phyloP scores from a whole-genome alignment of 2,113 vertebrate genomes.

The Clupea harengus region DNA sequence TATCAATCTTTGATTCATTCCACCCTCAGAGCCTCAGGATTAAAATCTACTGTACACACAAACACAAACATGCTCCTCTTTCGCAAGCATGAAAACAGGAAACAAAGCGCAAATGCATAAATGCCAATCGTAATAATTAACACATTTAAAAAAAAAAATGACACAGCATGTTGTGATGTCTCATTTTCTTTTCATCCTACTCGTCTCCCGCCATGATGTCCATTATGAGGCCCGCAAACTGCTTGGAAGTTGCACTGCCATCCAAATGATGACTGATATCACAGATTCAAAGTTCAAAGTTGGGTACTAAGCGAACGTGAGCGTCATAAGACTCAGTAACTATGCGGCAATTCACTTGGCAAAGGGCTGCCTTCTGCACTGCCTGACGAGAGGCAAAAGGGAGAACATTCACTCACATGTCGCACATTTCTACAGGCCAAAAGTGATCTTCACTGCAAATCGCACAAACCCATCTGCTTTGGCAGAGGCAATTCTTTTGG shows the following conservation, averaged over 20 bases:
- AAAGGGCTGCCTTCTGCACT: background rate
- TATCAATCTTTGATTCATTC: background rate
- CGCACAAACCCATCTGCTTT: background rate
- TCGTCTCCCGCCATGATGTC: background rate
- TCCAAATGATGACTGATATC: background rate
- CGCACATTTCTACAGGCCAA: background rate
- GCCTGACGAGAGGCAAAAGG: background rate
- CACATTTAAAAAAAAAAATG: too few species aligned
- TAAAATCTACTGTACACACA: background rate
- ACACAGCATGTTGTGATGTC: too few species aligned
- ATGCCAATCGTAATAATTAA: background rate
- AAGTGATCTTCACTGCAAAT: background rate
- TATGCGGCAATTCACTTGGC: background rate
- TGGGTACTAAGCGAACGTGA: background rate
- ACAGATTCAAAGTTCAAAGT: background rate
- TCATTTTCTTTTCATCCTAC: background rate
- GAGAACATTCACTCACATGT: background rate
- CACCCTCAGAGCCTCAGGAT: background rate
- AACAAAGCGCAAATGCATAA: background rate
- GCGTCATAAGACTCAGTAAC: slow-evolving; percentile 1
- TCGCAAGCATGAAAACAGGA: background rate
- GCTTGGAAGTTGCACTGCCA: background rate
- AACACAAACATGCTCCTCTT: background rate
- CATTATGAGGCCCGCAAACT: background rate
- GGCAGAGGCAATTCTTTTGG: background rate